Conservation (phyloP, 2,888 invertebrate species). For the Priocnemis perturbator region DNA sequence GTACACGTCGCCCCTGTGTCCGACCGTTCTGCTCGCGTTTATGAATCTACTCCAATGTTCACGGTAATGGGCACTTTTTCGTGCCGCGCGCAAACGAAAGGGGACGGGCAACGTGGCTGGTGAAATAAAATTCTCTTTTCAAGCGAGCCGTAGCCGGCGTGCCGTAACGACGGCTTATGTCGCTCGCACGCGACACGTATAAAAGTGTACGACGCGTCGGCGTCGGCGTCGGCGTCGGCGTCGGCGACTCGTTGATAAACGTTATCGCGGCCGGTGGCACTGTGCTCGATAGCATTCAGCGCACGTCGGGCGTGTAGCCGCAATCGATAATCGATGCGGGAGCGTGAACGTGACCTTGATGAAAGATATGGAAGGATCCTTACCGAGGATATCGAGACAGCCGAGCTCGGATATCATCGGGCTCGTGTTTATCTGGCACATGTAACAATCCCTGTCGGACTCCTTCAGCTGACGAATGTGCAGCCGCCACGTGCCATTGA, state of each 20-base stretch:
- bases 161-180: constrained; percentile 13
- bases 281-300: not conserved
- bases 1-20: no score
- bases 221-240: not conserved
- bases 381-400: constrained; percentile 92
- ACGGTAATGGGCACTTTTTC: no score
- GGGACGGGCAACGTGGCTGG: no score
- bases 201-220: not conserved
- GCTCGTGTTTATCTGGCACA: constrained; percentile 94
- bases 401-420: constrained; percentile 92
- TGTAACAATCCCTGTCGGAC: constrained; percentile 91
- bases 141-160: no score
- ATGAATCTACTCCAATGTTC: no score
- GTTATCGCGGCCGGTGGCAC: not conserved
- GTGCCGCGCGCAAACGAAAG: no score
- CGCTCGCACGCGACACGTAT: constrained; percentile 5
- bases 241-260: not conserved
- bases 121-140: no score
- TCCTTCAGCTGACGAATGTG: constrained; percentile 89
- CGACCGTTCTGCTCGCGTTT: no score
- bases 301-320: not conserved
- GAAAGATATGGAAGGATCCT: constrained; percentile 61
- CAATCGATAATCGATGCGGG: not conserved
- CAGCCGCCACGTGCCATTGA: constrained; percentile 89
- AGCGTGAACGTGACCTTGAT: not conserved